Evolutionary conservation across 1,140 invertebrate species (phyloP), one percentile per base, ranked within the genome.

Genomic region (Solenopsis invicta): DNA sequence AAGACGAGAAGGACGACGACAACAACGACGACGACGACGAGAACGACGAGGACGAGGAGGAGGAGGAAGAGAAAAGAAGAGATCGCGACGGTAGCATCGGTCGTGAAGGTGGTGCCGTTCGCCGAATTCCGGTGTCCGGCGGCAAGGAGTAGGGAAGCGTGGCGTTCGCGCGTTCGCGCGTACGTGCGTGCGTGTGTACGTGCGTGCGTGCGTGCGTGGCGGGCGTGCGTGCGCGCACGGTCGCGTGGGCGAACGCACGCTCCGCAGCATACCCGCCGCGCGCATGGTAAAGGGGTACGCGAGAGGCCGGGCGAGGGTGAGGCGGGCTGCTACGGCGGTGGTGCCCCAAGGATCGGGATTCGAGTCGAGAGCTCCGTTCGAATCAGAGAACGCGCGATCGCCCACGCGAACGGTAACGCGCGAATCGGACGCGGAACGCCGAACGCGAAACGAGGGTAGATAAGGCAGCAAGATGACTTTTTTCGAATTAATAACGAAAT

Each of bases 61-160:
- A 69, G 76, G 82, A 87, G 80, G 82, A 87, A 82, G 85, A 88
- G 88, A 82, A 88, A 81, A 16, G 86, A 91, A 89, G 85, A 91
- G 86, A 59, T 48, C 50, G 78, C 16, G 37, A 71, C 34, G 78
- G 66, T 81, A 81, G 64, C 52, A 41, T 41, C 41, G 3, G 48
- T 6, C 12, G 62, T 13, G 76, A 50, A 29, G 64, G 52, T 41
- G 64, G 52, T 50, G 48, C 45, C 67, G 67, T 59, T 29, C 71
- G 34, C 56, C 81, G 71, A 50, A 48, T 52, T 16, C 41, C 61
- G 81, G 41, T 76, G 45, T 64, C 29, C 71, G 18, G 66, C 59
- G 78, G 18, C 59, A 67, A 88, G 87, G 29, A 41, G 12, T 48
- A 86, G 87, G 87, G 71, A 72, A 78, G 67, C 74, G 88, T 85